Evolutionary conservation across 2,888 invertebrate species (phyloP).

Genomic region (Eulithis testata): DNA sequence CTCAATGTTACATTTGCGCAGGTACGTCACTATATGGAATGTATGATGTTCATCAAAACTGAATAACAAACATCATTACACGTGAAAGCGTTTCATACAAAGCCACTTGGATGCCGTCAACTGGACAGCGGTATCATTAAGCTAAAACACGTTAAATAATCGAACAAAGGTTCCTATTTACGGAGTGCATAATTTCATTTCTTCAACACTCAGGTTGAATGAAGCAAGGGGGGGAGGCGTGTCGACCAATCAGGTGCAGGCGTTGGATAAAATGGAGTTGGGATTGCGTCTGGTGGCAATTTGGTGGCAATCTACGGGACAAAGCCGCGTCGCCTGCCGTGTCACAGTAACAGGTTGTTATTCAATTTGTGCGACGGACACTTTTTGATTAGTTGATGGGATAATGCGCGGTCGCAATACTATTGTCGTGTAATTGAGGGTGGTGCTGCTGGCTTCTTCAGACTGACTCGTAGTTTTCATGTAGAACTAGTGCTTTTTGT

Average conservation of each 20-base stretch:
- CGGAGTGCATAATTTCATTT: conserved; percentile 80
- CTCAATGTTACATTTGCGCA: too few relatives aligned
- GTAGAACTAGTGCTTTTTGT: too few relatives aligned
- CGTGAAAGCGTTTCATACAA: conserved; percentile 10
- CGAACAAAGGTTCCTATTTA: conserved; percentile 73
- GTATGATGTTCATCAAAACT: not conserved
- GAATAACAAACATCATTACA: conserved; percentile 12
- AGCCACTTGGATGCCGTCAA: conserved; percentile 27
- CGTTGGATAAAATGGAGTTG: conserved; percentile 72
- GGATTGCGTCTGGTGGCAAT: conserved; percentile 76
- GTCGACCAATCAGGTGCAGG: conserved; percentile 81
- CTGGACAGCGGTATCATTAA: conserved; percentile 49
- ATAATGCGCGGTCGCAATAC: conserved; percentile 64
- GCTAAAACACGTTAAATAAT: conserved; percentile 62
- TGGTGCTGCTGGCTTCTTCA: conserved; percentile 12
- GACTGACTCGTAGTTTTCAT: not conserved
- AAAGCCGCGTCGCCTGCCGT: conserved; percentile 64
- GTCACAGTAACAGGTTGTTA: conserved; percentile 77
- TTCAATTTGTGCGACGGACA: conserved; percentile 79
- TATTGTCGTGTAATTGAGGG: conserved; percentile 45
- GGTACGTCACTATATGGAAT: too few relatives aligned
- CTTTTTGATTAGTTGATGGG: conserved; percentile 75
- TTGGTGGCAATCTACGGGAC: conserved; percentile 79
- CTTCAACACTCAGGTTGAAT: conserved; percentile 49
- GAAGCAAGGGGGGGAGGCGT: conserved; percentile 59